Evolutionary conservation across 2,888 invertebrate species (phyloP).

Genomic region (Thera obeliscata): DNA sequence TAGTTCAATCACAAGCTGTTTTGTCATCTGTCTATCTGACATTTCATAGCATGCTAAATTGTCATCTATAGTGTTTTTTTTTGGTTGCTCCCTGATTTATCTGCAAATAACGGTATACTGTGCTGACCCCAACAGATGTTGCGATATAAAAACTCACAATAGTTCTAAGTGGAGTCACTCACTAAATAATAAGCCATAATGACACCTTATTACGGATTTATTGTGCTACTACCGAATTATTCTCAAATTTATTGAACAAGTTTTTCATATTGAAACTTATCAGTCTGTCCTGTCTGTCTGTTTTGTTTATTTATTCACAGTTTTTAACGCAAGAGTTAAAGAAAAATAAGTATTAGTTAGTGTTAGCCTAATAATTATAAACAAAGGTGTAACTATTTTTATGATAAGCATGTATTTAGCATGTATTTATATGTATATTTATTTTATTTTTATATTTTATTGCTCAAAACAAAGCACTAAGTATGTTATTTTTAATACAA

Average conservation of each 20-base stretch:
- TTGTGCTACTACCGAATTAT: constrained; percentile 74
- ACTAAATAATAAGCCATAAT: constrained; percentile 77
- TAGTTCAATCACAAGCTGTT: too few relatives aligned
- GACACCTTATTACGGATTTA: constrained; percentile 83
- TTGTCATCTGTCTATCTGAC: too few relatives aligned
- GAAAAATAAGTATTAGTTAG: too few relatives aligned
- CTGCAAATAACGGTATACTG: constrained; percentile 49
- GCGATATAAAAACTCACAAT: constrained; percentile 71
- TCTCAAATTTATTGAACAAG: constrained; percentile 76
- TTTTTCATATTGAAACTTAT: constrained; percentile 5
- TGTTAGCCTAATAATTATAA: too few relatives aligned
- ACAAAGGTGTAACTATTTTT: too few relatives aligned
- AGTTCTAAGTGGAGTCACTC: constrained; percentile 74
- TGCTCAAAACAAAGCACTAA: too few relatives aligned
- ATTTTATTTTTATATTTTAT: too few relatives aligned
- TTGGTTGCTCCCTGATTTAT: constrained; percentile 39
- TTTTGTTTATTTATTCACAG: background rate
- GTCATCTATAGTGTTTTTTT: background rate
- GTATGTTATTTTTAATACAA: too few relatives aligned
- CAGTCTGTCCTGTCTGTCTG: constrained; percentile 12
- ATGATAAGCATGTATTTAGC: too few relatives aligned
- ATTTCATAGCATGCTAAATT: too few relatives aligned
- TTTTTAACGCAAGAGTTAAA: too few relatives aligned
- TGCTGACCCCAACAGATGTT: constrained; percentile 50
- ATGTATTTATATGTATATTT: too few relatives aligned